Evolutionary conservation across 2,797 vertebrate genomes (phyloP).

Genomic region (Xiphophorus birchmanni): DNA sequence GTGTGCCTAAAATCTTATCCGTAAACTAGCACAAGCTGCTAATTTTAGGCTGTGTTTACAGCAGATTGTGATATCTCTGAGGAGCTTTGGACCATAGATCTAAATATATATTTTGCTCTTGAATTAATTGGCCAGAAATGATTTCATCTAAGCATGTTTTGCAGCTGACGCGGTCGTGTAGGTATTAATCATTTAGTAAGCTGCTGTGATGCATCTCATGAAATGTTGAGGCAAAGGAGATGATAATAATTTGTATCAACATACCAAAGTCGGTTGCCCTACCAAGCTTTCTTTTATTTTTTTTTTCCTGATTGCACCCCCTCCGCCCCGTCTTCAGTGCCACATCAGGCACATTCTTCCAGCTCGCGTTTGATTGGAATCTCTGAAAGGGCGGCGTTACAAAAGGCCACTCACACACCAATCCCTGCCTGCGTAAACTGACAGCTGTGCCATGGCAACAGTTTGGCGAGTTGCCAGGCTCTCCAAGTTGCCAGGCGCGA

Average conservation of each 20-base stretch:
- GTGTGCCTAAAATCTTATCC: background rate
- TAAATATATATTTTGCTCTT: constrained; percentile 28
- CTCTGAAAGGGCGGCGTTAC: constrained; percentile 53
- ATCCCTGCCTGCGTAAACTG: constrained; percentile 69
- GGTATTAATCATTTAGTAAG: constrained; percentile 4
- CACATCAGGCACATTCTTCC: constrained; percentile 27
- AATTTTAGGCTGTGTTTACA: constrained; percentile 8
- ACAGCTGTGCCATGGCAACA: constrained; percentile 84
- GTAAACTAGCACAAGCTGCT: constrained; percentile 5
- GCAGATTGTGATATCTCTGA: constrained; percentile 9
- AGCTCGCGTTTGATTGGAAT: constrained; percentile 61
- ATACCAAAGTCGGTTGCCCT: constrained; percentile 10
- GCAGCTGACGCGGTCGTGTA: background rate
- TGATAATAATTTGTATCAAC: constrained; percentile 20
- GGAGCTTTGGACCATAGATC: constrained; percentile 18
- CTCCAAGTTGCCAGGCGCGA: constrained; percentile 69
- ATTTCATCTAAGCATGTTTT: constrained; percentile 21
- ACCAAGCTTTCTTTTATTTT: background rate
- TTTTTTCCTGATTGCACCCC: background rate
- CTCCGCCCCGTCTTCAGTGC: background rate
- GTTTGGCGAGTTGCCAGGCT: constrained; percentile 82
- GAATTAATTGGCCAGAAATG: constrained; percentile 15
- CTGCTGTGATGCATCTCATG: constrained; percentile 11
- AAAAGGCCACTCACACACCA: constrained; percentile 64
- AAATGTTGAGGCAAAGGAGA: constrained; percentile 13